Percentiles rank a stretch among this genome's conserved stretches.
Conservation (phyloP, 1,140 invertebrate genomes). For the Bombyx mori region ASM3026992v2 NC_085134.1:374001-374500, state of each 20-base stretch:
- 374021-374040: slow-evolving; percentile 44
- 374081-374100: slow-evolving; percentile 50
- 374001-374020: slow-evolving; percentile 44
- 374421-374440: slow-evolving; percentile 33
- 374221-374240: slow-evolving; percentile 47
- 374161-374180: slow-evolving; percentile 39
- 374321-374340: slow-evolving; percentile 60
- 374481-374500: slow-evolving; percentile 18
- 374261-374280: slow-evolving; percentile 73
- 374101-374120: slow-evolving; percentile 64
- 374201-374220: slow-evolving; percentile 38
- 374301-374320: slow-evolving; percentile 62
- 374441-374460: slow-evolving; percentile 16
- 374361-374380: slow-evolving; percentile 25
- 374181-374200: slow-evolving; percentile 60
- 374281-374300: slow-evolving; percentile 75
- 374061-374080: slow-evolving; percentile 62
- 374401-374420: slow-evolving; percentile 55
- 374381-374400: slow-evolving; percentile 47
- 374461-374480: slow-evolving; percentile 19
- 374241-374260: slow-evolving; percentile 53
- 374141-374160: slow-evolving; percentile 47
- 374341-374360: slow-evolving; percentile 49
- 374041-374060: slow-evolving; percentile 58
- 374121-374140: slow-evolving; percentile 53